A percentile compares a stretch with the other conserved stretches of the same genome.
These are phyloP conservation scores for Muschampia staudingeri DNA, from an alignment of 2,888 invertebrate genomes.

Conservation along the genomic window DNA sequence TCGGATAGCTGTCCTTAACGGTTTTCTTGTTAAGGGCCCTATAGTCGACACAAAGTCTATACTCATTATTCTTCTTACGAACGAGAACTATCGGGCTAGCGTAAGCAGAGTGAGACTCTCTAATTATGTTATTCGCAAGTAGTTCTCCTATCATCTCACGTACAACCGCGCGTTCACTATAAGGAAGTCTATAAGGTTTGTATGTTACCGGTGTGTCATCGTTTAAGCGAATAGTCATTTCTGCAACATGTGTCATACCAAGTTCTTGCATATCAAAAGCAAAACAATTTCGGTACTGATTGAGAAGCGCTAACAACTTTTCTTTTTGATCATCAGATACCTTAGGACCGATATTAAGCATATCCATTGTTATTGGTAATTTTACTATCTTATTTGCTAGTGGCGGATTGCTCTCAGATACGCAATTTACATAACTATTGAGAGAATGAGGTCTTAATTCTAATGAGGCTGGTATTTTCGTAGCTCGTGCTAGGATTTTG, in stretches of 20 bases:
- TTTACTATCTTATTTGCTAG: background rate
- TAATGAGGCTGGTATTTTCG: background rate
- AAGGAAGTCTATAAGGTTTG: slow-evolving; percentile 11
- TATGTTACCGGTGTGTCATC: slow-evolving; percentile 6
- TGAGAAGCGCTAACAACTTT: background rate
- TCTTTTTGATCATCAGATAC: background rate
- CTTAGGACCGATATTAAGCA: background rate
- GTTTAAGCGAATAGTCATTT: slow-evolving; percentile 3
- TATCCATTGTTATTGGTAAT: background rate
- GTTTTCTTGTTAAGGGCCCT: slow-evolving; percentile 58
- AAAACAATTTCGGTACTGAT: slow-evolving; percentile 5
- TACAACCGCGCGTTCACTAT: background rate
- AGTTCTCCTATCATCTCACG: background rate
- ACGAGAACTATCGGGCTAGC: slow-evolving; percentile 69
- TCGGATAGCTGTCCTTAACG: slow-evolving; percentile 68
- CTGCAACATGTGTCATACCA: slow-evolving; percentile 25
- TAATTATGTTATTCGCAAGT: background rate
- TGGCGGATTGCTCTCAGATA: background rate
- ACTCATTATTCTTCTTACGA: slow-evolving; percentile 57
- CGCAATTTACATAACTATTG: background rate
- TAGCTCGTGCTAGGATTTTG: background rate
- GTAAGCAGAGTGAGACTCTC: slow-evolving; percentile 60
- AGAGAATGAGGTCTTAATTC: background rate
- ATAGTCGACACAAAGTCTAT: slow-evolving; percentile 67
- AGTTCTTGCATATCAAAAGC: slow-evolving; percentile 3